Conservation (phyloP, 2,113 vertebrate genomes). For the Tretioscincus oriximinensis region DNA sequence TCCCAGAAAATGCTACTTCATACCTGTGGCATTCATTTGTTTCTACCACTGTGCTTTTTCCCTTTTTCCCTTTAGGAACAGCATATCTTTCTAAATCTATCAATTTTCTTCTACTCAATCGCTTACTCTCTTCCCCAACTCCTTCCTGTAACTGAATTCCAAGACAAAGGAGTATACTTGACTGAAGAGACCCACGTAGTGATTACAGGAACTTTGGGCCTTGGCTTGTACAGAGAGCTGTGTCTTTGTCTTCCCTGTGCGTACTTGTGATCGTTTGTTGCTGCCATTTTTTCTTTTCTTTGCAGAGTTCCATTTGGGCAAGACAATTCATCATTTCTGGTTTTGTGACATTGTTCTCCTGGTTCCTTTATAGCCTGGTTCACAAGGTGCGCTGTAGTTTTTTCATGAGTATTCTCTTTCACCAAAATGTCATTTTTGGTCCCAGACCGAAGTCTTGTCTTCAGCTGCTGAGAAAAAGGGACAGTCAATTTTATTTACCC, state of each 20-base stretch:
- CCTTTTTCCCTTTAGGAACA: neutral
- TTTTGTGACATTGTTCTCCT: neutral
- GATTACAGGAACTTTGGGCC: slow-evolving; percentile 11
- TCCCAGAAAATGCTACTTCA: neutral
- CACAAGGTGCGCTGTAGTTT: neutral
- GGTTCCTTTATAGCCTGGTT: neutral
- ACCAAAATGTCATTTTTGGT: neutral
- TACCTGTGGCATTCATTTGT: neutral
- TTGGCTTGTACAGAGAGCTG: slow-evolving; percentile 24
- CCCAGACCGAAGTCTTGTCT: neutral
- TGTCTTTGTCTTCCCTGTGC: slow-evolving; percentile 5
- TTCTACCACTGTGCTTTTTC: neutral
- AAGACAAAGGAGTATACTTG: slow-evolving; percentile 3
- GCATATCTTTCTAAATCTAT: neutral
- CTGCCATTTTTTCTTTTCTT: slow-evolving; percentile 24
- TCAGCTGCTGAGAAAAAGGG: neutral
- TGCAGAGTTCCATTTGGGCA: slow-evolving; percentile 8
- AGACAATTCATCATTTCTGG: slow-evolving; percentile 26
- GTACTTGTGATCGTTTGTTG: slow-evolving; percentile 11
- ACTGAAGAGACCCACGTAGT: slow-evolving; percentile 8
- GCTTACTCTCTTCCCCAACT: neutral
- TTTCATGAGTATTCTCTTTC: neutral
- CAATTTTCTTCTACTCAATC: neutral
- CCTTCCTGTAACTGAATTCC: neutral
- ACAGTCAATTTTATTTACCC: neutral